A percentile compares a stretch with the other conserved stretches of the same genome.
Evolutionary conservation across 2,113 vertebrate species (phyloP).

Genomic region (Peromyscus polionotus): DNA sequence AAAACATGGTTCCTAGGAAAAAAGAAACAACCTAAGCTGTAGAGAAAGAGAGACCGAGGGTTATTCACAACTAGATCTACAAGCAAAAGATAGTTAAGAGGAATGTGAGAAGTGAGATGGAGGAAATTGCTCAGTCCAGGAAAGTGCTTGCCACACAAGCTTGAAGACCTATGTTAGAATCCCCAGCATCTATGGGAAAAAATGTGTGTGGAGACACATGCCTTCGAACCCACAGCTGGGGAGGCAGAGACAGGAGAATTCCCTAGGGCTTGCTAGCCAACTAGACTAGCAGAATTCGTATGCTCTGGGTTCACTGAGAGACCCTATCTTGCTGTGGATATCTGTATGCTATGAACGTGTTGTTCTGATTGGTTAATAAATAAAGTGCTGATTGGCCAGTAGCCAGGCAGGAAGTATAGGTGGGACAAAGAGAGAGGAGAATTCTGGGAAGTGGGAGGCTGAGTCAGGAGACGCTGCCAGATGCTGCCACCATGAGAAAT

Average conservation of each 20-base stretch:
- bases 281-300: not conserved
- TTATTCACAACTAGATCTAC: constrained; percentile 42
- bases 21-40: constrained; percentile 51
- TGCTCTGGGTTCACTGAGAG: not conserved
- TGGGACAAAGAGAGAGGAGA: too few relatives aligned
- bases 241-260: not conserved
- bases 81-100: constrained; percentile 34
- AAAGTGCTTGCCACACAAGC: not conserved
- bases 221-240: not conserved
- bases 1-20: constrained; percentile 43
- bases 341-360: too few relatives aligned
- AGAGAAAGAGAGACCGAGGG: constrained; percentile 13
- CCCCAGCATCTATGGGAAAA: not conserved
- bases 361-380: too few relatives aligned
- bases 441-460: too few relatives aligned
- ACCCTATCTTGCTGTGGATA: too few relatives aligned
- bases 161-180: not conserved
- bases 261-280: not conserved
- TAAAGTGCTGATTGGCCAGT: too few relatives aligned
- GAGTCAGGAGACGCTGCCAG: too few relatives aligned
- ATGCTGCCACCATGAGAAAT: too few relatives aligned
- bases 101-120: not conserved
- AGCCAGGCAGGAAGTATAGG: too few relatives aligned
- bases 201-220: not conserved
- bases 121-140: too few relatives aligned